phyloP scores from a whole-genome alignment of 64 coral and sea anemone species.

The Stichodactyla helianthus region DNA sequence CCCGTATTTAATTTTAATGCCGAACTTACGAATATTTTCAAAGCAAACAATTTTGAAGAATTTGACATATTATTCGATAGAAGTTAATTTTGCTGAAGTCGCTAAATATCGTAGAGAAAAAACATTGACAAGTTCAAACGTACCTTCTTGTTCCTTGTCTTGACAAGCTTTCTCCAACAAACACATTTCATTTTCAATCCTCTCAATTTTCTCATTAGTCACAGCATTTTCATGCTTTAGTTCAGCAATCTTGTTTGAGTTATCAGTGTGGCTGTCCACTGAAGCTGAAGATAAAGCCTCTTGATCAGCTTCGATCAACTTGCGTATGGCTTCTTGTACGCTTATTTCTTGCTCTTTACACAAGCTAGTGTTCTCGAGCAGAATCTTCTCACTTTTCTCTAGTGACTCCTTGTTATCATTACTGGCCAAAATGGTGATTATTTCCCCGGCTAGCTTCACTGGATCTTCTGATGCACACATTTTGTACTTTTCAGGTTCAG shows the following conservation, averaged over 20 bases:
- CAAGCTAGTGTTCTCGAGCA: slow-evolving; percentile 8
- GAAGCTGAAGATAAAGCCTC: slow-evolving; percentile 1
- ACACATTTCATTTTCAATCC: slow-evolving; percentile 42
- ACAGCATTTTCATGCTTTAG: slow-evolving; percentile 45
- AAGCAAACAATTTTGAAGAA: too few relatives aligned
- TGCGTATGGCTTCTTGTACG: slow-evolving; percentile 34
- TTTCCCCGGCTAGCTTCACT: slow-evolving; percentile 24
- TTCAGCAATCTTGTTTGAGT: not conserved
- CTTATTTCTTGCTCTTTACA: slow-evolving; percentile 32
- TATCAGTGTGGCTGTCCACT: slow-evolving; percentile 15
- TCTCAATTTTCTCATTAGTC: slow-evolving; percentile 53
- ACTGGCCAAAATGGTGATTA: slow-evolving; percentile 78
- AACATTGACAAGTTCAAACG: not conserved
- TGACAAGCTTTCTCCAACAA: not conserved
- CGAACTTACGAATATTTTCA: too few relatives aligned
- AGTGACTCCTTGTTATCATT: slow-evolving; percentile 78
- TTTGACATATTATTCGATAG: too few relatives aligned
- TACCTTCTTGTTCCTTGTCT: not conserved
- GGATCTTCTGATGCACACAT: not conserved
- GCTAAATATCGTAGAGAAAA: too few relatives aligned
- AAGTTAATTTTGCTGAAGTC: too few relatives aligned
- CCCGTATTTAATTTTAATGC: too few relatives aligned
- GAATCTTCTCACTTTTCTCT: slow-evolving; percentile 28
- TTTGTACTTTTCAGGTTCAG: not conserved
- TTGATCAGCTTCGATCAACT: slow-evolving; percentile 17